Evolutionary conservation across 2,113 vertebrate species (phyloP).

Genomic region (Neodontobutis hainanensis): DNA sequence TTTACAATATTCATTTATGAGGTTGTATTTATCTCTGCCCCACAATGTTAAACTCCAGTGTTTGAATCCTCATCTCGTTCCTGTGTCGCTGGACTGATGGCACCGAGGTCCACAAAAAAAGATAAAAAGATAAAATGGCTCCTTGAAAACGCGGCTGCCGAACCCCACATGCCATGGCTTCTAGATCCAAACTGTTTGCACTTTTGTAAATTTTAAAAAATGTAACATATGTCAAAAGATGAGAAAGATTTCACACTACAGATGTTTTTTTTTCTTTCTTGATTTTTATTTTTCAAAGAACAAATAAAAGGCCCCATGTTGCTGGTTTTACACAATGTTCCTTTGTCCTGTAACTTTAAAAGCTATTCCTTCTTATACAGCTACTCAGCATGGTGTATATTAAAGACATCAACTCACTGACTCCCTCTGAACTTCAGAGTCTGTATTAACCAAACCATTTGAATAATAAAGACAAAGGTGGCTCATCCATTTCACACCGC

Average conservation of each 20-base stretch:
- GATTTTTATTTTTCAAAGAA: constrained; percentile 31
- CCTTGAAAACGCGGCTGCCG: constrained; percentile 21
- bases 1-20: constrained; percentile 76
- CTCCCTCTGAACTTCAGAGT: constrained; percentile 60
- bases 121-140: constrained; percentile 42
- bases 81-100: constrained; percentile 51
- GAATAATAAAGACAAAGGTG: constrained; percentile 77
- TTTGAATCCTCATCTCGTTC: constrained; percentile 80
- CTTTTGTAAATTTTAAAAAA: constrained; percentile 75
- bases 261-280: constrained; percentile 62
- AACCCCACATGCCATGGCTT: constrained; percentile 41
- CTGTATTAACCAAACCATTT: constrained; percentile 72
- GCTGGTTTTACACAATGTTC: constrained; percentile 38
- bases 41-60: constrained; percentile 76
- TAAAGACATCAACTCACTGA: constrained; percentile 51
- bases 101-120: constrained; percentile 52
- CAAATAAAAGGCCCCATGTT: constrained; percentile 35
- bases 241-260: constrained; percentile 56
- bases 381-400: constrained; percentile 49
- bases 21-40: constrained; percentile 74
- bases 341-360: constrained; percentile 35
- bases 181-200: constrained; percentile 68
- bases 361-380: constrained; percentile 33
- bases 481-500: constrained; percentile 52
- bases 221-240: constrained; percentile 65